Conservation (phyloP, 1,140 invertebrate species). For the Steinernema feltiae region DNA sequence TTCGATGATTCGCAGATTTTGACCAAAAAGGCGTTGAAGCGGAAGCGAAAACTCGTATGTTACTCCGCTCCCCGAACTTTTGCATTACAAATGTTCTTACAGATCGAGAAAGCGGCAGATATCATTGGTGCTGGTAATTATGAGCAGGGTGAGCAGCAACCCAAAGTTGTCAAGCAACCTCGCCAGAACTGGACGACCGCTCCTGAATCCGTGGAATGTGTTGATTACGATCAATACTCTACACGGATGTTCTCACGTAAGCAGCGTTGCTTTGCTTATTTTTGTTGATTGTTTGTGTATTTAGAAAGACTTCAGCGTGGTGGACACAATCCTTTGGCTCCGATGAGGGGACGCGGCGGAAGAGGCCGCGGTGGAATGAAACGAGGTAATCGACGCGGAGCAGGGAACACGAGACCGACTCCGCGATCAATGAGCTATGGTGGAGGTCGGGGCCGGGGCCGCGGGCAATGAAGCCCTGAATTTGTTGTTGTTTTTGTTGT, state of each 20-base stretch:
- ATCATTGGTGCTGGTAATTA: neutral
- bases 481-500: neutral
- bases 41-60: constrained; percentile 13
- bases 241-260: neutral
- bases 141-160: neutral
- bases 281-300: neutral
- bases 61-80: neutral
- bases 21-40: constrained; percentile 11
- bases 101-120: neutral
- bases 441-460: neutral
- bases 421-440: neutral
- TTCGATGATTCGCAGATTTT: constrained; percentile 1
- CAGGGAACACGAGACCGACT: neutral
- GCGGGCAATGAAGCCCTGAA: neutral
- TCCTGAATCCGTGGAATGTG: neutral
- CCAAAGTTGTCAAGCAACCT: neutral
- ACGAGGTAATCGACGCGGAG: neutral
- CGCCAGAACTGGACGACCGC: neutral
- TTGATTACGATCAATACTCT: neutral
- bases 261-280: neutral
- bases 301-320: neutral
- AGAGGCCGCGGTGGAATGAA: neutral
- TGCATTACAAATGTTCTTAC: neutral
- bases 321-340: neutral
- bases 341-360: neutral